Base-by-base conservation (phyloP, 2,888 invertebrate species). In the Lasioglossum morio region DNA sequence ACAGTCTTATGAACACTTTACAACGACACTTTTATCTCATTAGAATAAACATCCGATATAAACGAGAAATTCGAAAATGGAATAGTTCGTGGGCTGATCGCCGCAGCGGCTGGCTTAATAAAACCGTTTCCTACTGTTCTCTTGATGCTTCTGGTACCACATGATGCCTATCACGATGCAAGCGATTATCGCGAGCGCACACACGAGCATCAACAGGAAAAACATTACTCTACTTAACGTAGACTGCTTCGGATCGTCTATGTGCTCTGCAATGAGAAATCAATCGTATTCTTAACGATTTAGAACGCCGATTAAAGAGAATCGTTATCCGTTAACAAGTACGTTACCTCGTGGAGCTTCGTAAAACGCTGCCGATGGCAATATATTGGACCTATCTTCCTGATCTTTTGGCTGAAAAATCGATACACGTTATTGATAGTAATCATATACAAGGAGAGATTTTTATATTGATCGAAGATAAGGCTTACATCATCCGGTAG, bases 121-220 rank as follows among this genome's bases (percentile, higher is more conserved):
- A 95, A 98, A 98, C 92, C 99, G 96, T 95, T 99, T 99, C 92
- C 98, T 96, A 84, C 97, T 97, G 89, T 98, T 97, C 94, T 98
- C 98, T 94, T 98, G 98, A 85, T 98, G 97, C 94, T 99, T 99
- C 95, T 99, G 98, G 95, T 99, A 99, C 95, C 98, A 98, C 96
- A 99, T 98, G 86, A 99, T 98, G 46, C 98, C 99, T 79, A 99
- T 97, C 4, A 99, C 98, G 0, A 98, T 97, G 87, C 98, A 96
- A 0, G 97, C 98, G 70, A 98, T 97, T 16, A 99, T 95, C 4
- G 97, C 97, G 43, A 99, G 96, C 77, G 99, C 97, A 23, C 98
- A 97, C 77, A 98, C 96, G 90, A 99, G 96, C 96, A 99, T 97
- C 86, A 98, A 96, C 4, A 99, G 96, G 95, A 99, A 98, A 78